These are phyloP conservation scores for Anguilla megastoma DNA, from an alignment of 2,797 vertebrate genomes.

Conservation along the genomic window DNA sequence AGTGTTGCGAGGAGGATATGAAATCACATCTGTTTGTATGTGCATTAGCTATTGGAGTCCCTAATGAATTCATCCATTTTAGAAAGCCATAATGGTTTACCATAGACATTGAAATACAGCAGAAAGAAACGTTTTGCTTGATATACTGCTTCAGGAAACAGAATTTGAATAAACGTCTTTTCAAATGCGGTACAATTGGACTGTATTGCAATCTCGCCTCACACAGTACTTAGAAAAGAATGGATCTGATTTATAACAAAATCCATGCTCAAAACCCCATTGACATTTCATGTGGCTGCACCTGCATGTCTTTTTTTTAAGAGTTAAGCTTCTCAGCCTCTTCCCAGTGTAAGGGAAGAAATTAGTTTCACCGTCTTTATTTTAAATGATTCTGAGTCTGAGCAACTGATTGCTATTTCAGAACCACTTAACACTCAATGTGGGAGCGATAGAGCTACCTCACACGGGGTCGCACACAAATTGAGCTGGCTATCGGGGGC, in stretches of 20 bases:
- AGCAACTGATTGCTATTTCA: conserved; percentile 53
- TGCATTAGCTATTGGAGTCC: conserved; percentile 2
- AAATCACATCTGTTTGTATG: conserved; percentile 17
- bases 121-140: conserved; percentile 20
- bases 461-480: conserved; percentile 14
- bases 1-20: conserved; percentile 15
- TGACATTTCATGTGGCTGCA: conserved; percentile 48
- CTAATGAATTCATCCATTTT: conserved; percentile 23
- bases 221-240: conserved; percentile 20
- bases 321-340: neutral
- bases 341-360: conserved; percentile 11
- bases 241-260: conserved; percentile 28
- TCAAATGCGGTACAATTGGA: conserved; percentile 8
- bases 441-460: conserved; percentile 14
- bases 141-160: conserved; percentile 20
- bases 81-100: conserved; percentile 13
- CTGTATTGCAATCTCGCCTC: conserved; percentile 22
- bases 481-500: neutral
- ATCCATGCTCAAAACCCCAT: conserved; percentile 22
- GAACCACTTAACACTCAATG: conserved; percentile 42
- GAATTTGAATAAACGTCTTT: conserved; percentile 14
- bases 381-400: conserved; percentile 44
- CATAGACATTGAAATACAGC: neutral
- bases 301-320: conserved; percentile 33
- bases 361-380: conserved; percentile 49